A percentile compares a stretch with the other conserved stretches of the same genome.
Evolutionary conservation across 2,797 vertebrate species (phyloP).

Genomic region (Delichon dasypus): DNA sequence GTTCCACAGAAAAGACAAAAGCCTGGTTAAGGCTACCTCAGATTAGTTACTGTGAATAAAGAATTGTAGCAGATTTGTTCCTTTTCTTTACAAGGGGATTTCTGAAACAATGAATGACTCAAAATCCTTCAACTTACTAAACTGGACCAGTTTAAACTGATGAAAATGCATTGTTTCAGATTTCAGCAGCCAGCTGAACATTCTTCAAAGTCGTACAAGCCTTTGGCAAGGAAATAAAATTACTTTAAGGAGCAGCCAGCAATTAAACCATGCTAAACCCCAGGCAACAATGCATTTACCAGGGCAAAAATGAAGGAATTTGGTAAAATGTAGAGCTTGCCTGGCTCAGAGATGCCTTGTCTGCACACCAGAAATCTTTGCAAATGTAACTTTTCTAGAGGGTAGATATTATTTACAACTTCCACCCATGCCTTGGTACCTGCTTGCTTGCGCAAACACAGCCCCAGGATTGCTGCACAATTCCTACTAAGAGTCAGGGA

Average conservation of each 20-base stretch:
- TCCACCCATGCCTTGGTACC: not conserved
- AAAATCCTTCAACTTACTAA: not conserved
- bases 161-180: not conserved
- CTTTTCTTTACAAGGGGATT: not conserved
- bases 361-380: not conserved
- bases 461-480: not conserved
- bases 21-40: not conserved
- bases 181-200: not conserved
- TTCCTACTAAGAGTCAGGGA: not conserved
- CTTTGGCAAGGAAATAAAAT: not conserved
- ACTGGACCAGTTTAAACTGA: not conserved
- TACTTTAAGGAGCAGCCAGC: not conserved
- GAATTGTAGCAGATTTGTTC: not conserved
- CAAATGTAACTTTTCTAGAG: not conserved
- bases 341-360: not conserved
- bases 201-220: not conserved
- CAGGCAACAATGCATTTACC: not conserved
- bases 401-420: not conserved
- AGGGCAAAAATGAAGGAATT: not conserved
- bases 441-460: not conserved
- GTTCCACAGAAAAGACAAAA: not conserved
- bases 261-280: not conserved
- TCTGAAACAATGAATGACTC: not conserved
- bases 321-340: not conserved
- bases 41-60: not conserved